Conservation (phyloP, 2,888 invertebrate genomes). For the Dorcus parallelipipedus region DNA sequence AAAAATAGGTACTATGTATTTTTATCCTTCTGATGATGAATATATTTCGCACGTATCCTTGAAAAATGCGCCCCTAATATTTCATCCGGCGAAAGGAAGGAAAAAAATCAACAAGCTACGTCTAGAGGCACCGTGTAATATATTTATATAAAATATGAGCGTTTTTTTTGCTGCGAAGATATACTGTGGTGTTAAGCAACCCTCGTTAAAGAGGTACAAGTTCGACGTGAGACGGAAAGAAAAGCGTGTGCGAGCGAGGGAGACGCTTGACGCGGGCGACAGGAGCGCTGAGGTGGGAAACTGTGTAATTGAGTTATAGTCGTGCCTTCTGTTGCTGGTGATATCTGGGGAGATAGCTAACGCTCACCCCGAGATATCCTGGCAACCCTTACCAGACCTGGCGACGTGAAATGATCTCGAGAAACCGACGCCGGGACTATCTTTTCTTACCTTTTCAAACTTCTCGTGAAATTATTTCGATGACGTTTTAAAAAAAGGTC, state of each 20-base stretch:
- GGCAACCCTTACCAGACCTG: constrained; percentile 17
- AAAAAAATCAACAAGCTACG: no score
- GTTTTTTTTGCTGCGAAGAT: neutral
- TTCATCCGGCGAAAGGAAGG: no score
- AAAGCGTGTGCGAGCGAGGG: neutral
- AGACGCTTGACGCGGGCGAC: constrained; percentile 22
- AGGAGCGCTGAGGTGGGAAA: constrained; percentile 37
- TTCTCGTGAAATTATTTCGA: no score
- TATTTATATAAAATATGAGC: neutral
- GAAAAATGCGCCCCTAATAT: no score
- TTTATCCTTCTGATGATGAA: no score
- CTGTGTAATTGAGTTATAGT: constrained; percentile 48
- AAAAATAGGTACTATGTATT: no score
- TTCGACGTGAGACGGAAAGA: neutral
- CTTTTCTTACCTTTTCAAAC: no score
- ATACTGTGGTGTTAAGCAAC: neutral
- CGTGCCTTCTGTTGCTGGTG: constrained; percentile 42
- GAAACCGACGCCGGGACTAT: constrained; percentile 10
- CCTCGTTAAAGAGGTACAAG: constrained; percentile 1
- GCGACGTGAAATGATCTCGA: constrained; percentile 15
- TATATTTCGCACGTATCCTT: no score
- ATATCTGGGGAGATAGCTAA: constrained; percentile 34
- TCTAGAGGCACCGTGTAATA: neutral
- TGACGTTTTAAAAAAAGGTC: no score
- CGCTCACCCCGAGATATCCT: constrained; percentile 16